Percentiles rank a stretch among this genome's conserved stretches.
These are phyloP conservation scores for Limnephilus auricula DNA, from an alignment of 2,888 invertebrate genomes.

Conservation along the genomic window DNA sequence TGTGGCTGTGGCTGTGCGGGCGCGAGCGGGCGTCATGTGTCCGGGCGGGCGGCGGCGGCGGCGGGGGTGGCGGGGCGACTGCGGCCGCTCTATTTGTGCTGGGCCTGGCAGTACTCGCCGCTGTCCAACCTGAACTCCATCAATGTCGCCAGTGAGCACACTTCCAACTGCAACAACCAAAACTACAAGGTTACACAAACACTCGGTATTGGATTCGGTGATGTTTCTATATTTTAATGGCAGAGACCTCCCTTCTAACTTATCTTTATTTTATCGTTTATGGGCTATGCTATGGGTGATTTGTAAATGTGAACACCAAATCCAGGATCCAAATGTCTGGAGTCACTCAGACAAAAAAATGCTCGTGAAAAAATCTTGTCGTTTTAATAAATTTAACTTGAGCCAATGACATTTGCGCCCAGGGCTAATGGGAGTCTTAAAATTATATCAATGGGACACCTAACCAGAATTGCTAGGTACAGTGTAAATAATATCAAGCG, in stretches of 20 bases:
- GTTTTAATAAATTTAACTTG: background rate
- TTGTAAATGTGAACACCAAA: background rate
- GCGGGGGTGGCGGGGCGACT: constrained; percentile 67
- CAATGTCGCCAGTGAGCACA: constrained; percentile 94
- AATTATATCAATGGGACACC: background rate
- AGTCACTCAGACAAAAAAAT: too few relatives aligned
- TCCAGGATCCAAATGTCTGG: too few relatives aligned
- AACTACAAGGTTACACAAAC: background rate
- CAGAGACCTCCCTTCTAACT: background rate
- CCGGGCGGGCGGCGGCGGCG: constrained; percentile 67
- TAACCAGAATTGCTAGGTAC: background rate
- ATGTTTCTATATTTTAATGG: too few relatives aligned
- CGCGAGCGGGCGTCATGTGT: constrained; percentile 63
- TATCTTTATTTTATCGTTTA: background rate
- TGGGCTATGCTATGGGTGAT: background rate
- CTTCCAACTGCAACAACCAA: constrained; percentile 84
- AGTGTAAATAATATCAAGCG: background rate
- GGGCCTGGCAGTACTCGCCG: constrained; percentile 99
- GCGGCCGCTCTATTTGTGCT: constrained; percentile 91
- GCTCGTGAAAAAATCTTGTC: too few relatives aligned
- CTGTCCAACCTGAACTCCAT: constrained; percentile 99
- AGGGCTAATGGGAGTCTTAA: background rate
- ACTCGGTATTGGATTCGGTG: too few relatives aligned
- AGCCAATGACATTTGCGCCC: background rate
- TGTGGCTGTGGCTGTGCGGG: constrained; percentile 68